A percentile compares a stretch with the other conserved stretches of the same genome.
phyloP scores from a whole-genome alignment of 2,888 invertebrate genomes.

The Coleophora flavipennella region DNA sequence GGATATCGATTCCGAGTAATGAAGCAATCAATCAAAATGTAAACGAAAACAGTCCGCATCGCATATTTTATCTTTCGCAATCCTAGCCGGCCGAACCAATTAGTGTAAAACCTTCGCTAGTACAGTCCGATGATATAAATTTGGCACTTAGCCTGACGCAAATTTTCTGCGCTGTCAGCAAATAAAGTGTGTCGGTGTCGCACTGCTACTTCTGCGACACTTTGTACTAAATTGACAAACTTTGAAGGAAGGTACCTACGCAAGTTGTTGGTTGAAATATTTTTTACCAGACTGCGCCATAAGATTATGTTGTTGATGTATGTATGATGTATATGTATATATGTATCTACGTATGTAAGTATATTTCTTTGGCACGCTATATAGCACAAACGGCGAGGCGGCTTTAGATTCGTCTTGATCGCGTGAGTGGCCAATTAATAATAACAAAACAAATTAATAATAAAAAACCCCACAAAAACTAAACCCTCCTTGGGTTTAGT shows the following conservation, averaged over 20 bases:
- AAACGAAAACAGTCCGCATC: slow-evolving; percentile 64
- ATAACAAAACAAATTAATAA: too few species aligned
- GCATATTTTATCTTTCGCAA: slow-evolving; percentile 73
- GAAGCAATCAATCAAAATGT: slow-evolving; percentile 66
- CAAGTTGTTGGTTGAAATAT: too few species aligned
- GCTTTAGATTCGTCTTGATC: too few species aligned
- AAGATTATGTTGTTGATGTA: too few species aligned
- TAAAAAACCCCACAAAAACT: too few species aligned
- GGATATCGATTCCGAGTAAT: slow-evolving; percentile 39
- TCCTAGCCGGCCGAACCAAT: slow-evolving; percentile 66
- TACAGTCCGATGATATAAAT: slow-evolving; percentile 65
- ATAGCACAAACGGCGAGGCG: too few species aligned
- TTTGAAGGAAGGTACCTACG: slow-evolving; percentile 12
- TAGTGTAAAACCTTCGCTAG: slow-evolving; percentile 63
- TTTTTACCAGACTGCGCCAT: too few species aligned
- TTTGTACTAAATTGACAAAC: slow-evolving; percentile 53
- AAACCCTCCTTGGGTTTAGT: too few species aligned
- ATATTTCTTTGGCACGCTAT: too few species aligned
- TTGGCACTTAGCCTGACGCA: slow-evolving; percentile 71
- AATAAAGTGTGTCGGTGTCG: slow-evolving; percentile 59
- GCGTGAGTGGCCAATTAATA: too few species aligned
- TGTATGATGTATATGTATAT: too few species aligned
- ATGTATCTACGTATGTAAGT: too few species aligned
- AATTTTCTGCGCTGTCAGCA: slow-evolving; percentile 65
- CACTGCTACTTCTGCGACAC: slow-evolving; percentile 58